Evolutionary conservation across 2,888 invertebrate species (phyloP), one percentile per base, ranked within the genome.

Genomic region (Limenitis arthemis): DNA sequence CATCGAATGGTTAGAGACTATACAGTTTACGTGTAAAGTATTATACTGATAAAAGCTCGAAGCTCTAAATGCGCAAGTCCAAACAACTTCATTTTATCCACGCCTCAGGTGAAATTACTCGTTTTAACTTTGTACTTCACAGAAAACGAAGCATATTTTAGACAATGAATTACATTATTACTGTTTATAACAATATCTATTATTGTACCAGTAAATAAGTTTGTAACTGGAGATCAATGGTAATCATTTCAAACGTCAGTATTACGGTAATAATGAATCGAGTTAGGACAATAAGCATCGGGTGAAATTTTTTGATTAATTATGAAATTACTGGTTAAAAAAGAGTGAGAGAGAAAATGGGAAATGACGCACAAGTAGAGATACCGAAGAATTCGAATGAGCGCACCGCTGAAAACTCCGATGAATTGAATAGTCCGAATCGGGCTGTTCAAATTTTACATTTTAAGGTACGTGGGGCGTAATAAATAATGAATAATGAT

Each of bases 61-160:
- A 49, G 40, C 37, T 31, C 56, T 61, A 61, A 67, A 59, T 79
- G 84, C 86, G 86, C 86, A 86, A 72, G 86, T 76, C 77, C 78
- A 77, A 79, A 77, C 79, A 83, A 83, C 80, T 80, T 80, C 77
- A 76, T 75, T 76, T 73, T 75, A 76, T 81, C 79, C 82, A 82
- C 81, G 77, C 80, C 79, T 81, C 44, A 34, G 40, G 51, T 40
- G 67, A 63, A 71, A 68, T 71, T 72, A 73, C 70, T 71, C 65
- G 70, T 70, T 72, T 63, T 68, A 68, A 61, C 66, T 69, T 70
- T 69, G 68, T 69, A 62, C 65, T 67, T 68, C 59, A 62, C 61
- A 62, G 64, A 52, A 61, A 54, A 65, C 61, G 12, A 30, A 65
- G 64, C 61, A 68, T 68, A 66, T 64, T 51, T 62, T 62, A 62